Evolutionary conservation across 2,797 vertebrate genomes (phyloP), one percentile per base, ranked within the genome.

Genomic region (Esox masquinongy): DNA sequence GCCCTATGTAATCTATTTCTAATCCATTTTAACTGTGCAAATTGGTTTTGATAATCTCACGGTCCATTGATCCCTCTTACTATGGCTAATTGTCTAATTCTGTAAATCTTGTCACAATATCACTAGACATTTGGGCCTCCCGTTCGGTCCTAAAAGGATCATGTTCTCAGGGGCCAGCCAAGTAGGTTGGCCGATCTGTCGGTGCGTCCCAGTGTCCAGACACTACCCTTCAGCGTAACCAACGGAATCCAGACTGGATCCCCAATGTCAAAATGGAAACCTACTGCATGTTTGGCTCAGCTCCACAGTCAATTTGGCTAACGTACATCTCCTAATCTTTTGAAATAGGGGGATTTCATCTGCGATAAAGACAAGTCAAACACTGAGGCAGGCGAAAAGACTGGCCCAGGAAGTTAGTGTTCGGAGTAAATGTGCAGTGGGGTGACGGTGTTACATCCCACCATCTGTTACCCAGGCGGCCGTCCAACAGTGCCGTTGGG

Each of bases 391-490:
- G 71, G 56, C n/a, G 15, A 79, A 74, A 76, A 70, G 34, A 79
- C 87, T 83, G 85, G 86, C 79, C 90, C 84, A 87, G 88, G 89
- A 89, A 92, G 91, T 92, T 89, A 85, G 85, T 75, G 81, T 87
- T 91, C 85, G 85, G 89, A 87, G 89, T 90, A 9, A 19, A 16
- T 56, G 53, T 56, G 53, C n/a, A n/a, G n/a, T 12, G 53, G 88
- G 90, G 88, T 91, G 89, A 89, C 89, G 87, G 89, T 90, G 90
- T 92, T 91, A 86, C 92, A 91, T 88, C 83, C 86, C 87, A 86
- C 94, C 93, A 94, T 95, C 94, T 95, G 94, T 92, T 89, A 89
- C 89, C 70, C 90, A 92, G 93, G 92, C 92, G 82, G 84, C 56
- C 79, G 87, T 92, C 92, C 92, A 93, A 85, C 86, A 90, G 84